Evolutionary conservation across 2,797 vertebrate genomes (phyloP), one percentile per base, ranked within the genome.

Genomic region (Dallia pectoralis): DNA sequence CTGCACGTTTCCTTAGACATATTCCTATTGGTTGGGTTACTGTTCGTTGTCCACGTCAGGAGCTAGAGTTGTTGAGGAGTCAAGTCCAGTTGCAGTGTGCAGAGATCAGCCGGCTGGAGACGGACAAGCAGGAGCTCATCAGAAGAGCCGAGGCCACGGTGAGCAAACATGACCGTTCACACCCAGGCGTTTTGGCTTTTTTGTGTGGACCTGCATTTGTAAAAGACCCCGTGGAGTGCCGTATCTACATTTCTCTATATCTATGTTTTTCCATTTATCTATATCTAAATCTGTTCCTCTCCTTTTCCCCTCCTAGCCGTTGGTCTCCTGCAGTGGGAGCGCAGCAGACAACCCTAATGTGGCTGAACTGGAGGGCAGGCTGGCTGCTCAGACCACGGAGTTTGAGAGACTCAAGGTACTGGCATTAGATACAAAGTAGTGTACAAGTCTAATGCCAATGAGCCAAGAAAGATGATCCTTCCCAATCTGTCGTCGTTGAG

Each of bases 31-130:
- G 49, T 63, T 19, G 11, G 3, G 32, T 3, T 64, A 14, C 62
- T 71, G 33, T 29, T 49, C 30, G 27, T 73, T 15, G 79, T 86
- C 68, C 77, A 62, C 79, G 79, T 12, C 82, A 98, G 97, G 96
- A 98, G 73, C 68, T 97, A 61, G 94, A 96, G 81, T 65, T 81
- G 25, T 90, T 98, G 78, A 94, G 90, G 84, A 90, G 82, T 80
- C 95, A 94, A 81, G 79, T 96, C 71, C 90, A 95, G 32, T 86
- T 91, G 7, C 95, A 97, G 84, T 86, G 90, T 19, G 40, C 82
- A 32, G 96, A 98, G 84, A 95, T 98, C 70, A 81, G 84, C 25
- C 93, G 92, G 71, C 91, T 98, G 70, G 94, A 96, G 81, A 74
- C 84, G 0, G 96, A 98, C 82, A 95, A 93, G 68, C 91, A 94